phyloP scores from a whole-genome alignment of 2,888 invertebrate genomes.

The Epiblema foenella region DNA sequence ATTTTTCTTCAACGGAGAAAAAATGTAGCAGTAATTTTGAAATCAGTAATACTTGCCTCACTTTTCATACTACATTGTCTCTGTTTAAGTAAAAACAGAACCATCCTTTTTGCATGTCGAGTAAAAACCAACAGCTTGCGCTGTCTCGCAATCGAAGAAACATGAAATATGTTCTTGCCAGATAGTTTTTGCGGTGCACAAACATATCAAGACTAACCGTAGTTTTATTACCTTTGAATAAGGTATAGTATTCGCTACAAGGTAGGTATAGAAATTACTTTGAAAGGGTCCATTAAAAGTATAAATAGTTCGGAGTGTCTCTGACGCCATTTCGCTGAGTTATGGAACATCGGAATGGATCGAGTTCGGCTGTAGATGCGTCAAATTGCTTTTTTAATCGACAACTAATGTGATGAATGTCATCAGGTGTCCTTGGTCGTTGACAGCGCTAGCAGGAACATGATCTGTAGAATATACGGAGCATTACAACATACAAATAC shows the following conservation, averaged over 20 bases:
- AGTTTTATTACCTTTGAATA: background rate
- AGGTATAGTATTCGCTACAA: background rate
- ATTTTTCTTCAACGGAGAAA: background rate
- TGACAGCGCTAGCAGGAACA: background rate
- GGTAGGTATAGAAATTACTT: background rate
- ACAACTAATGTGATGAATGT: conserved; percentile 10
- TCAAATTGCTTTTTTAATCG: conserved; percentile 25
- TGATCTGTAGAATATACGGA: background rate
- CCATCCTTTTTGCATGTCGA: conserved; percentile 24
- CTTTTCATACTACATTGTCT: conserved; percentile 24
- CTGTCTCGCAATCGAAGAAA: conserved; percentile 30
- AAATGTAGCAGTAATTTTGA: background rate
- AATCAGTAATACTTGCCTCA: background rate
- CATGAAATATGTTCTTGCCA: conserved; percentile 27
- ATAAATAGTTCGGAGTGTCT: conserved; percentile 28
- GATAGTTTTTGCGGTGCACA: conserved; percentile 3
- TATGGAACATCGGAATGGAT: conserved; percentile 21
- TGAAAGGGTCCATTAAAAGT: conserved; percentile 21
- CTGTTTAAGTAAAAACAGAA: conserved; percentile 14
- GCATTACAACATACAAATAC: too few relatives aligned
- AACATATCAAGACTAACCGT: background rate
- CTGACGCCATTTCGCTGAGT: conserved; percentile 27
- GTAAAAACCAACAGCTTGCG: conserved; percentile 33
- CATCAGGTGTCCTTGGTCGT: conserved; percentile 7
- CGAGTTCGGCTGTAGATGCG: conserved; percentile 6